These are phyloP conservation scores for Rotaria macrura DNA, from an alignment of 2,888 invertebrate genomes.

Conservation along the genomic window DNA sequence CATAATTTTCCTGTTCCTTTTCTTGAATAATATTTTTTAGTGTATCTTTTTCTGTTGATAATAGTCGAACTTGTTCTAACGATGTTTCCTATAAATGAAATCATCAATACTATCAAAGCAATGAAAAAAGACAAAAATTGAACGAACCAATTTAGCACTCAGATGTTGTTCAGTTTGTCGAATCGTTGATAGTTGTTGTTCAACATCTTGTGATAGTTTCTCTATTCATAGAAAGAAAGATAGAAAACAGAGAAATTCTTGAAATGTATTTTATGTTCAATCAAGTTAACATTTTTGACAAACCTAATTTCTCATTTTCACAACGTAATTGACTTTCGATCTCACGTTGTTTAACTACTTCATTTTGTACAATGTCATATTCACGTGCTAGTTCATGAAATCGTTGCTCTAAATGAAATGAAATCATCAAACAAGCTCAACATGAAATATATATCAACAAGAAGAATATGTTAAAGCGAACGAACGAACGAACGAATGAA, in stretches of 20 bases:
- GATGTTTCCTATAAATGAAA: not conserved
- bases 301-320: not conserved
- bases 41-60: not conserved
- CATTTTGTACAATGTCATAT: not conserved
- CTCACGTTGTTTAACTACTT: not conserved
- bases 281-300: not conserved
- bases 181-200: not conserved
- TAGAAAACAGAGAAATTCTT: too few relatives aligned
- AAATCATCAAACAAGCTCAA: not conserved
- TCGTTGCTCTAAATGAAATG: conserved; percentile 5
- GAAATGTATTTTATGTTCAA: not conserved
- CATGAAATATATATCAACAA: not conserved
- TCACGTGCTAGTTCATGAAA: conserved; percentile 11
- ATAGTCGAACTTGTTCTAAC: not conserved
- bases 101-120: too few relatives aligned
- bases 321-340: not conserved
- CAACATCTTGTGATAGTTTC: not conserved
- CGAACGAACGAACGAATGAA: not conserved
- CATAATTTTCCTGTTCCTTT: not conserved
- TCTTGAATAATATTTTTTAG: not conserved
- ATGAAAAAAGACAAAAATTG: not conserved
- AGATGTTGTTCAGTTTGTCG: not conserved
- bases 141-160: not conserved
- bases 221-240: not conserved
- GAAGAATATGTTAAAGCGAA: not conserved